Conservation (phyloP, 2,113 vertebrate genomes). For the Mus pahari region DNA sequence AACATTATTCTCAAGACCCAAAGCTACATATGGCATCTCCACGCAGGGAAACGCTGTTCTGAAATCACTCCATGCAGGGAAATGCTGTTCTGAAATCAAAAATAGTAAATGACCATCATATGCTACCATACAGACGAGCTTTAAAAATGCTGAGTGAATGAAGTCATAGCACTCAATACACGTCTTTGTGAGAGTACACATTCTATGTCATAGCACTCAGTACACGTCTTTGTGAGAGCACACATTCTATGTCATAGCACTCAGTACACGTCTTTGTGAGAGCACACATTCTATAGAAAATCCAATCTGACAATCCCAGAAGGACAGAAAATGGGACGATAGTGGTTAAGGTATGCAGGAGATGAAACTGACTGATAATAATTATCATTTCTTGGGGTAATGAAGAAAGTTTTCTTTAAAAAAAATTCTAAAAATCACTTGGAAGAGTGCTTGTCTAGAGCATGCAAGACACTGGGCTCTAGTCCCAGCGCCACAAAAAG, state of each 20-base stretch:
- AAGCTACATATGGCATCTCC: neutral
- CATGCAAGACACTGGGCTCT: neutral
- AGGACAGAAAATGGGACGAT: neutral
- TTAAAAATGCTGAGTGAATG: neutral
- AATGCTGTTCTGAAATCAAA: neutral
- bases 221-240: too few species aligned
- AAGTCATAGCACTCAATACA: neutral
- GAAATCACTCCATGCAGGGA: neutral
- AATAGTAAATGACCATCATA: neutral
- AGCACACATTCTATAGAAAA: neutral
- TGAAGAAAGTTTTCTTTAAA: neutral
- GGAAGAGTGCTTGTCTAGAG: neutral
- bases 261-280: neutral
- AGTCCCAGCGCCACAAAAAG: neutral
- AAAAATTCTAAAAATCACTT: neutral
- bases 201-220: too few species aligned
- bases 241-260: neutral
- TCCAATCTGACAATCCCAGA: neutral
- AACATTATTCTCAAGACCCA: neutral
- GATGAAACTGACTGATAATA: neutral
- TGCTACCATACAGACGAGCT: neutral
- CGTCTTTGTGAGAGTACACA: neutral
- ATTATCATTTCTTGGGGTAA: neutral
- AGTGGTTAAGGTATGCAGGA: neutral
- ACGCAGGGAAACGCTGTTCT: neutral